phyloP scores from a whole-genome alignment of 2,888 invertebrate genomes.

The Endomychus coccineus region DNA sequence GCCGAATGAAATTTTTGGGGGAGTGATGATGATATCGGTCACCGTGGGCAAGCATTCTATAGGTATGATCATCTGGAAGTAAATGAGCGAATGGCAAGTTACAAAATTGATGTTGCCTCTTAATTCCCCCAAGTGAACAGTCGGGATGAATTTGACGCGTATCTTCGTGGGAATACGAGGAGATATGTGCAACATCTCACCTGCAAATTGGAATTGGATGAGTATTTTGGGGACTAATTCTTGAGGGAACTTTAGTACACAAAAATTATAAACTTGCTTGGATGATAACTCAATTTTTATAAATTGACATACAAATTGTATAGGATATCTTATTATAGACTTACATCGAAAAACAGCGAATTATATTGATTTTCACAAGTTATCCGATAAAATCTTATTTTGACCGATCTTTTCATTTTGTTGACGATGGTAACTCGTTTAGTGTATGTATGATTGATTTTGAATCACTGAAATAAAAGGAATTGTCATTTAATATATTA shows the following conservation, averaged over 20 bases:
- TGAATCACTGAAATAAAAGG: no score
- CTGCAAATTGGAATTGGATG: no score
- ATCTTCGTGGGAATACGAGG: constrained; percentile 20
- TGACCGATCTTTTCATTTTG: constrained; percentile 3
- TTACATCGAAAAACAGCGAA: constrained; percentile 8
- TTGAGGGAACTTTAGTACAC: no score
- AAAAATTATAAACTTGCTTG: no score
- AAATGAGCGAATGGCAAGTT: constrained; percentile 12
- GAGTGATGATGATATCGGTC: constrained; percentile 3
- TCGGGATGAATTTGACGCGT: constrained; percentile 18
- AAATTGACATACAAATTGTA: no score
- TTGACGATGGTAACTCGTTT: constrained; percentile 4
- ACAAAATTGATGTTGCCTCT: constrained; percentile 20
- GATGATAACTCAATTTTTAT: no score
- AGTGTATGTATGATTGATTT: neutral
- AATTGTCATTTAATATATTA: no score
- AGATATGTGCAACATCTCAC: no score
- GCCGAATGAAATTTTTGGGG: constrained; percentile 5
- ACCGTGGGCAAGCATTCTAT: constrained; percentile 17
- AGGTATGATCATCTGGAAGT: constrained; percentile 15
- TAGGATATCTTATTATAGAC: no score
- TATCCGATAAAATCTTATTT: constrained; percentile 6
- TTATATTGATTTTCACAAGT: constrained; percentile 3
- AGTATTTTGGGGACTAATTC: no score
- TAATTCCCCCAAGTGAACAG: constrained; percentile 3